Base-by-base conservation (phyloP, 2,888 invertebrate species). In the Cephonodes hylas region DNA sequence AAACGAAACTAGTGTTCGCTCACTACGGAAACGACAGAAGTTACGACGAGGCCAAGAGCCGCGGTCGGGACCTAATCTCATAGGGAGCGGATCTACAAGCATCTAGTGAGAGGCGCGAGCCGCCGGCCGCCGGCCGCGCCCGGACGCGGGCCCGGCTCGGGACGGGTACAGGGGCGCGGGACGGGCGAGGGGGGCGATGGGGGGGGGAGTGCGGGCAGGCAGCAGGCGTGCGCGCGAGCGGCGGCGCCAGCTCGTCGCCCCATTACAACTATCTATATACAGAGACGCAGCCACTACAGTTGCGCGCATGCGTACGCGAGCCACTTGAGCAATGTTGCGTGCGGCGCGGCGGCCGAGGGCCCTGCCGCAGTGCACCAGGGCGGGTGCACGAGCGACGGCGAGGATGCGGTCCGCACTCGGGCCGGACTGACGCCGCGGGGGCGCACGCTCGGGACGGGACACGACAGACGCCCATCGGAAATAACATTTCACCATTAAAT, bases 1-100 rank as follows among this genome's bases (percentile, higher is more conserved):
- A 31, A 53, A 53, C 88, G 86, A 86, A 88, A 88, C 90, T 88
- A 88, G 82, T 80, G 84, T 89, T 86, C 88, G 90, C 84, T 88
- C 84, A 79, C 87, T 89, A 86, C 81, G 82, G 83, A 80, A 84
- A 83, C 81, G 86, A 80, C 81, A 80, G 81, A 80, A 82, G 80
- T 75, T 75, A 71, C 72, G 73, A 67, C 71, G 73, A 76, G 72
- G 67, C 58, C 63, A 60, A 68, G 70, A 70, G 73, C 70, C 64
- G 70, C 66, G 66, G 65, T 63, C 70, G 69, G 77, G 76, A 72
- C 76, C 81, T 84, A 81, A 81, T 81, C 83, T 84, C 84, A 75
- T 74, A 75, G 73, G 79, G 83, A 27, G 53, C 81, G 74, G 79
- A 31, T 75, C 83, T 86, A 85, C 77, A 86, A 84, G 85, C 85